phyloP scores from a whole-genome alignment of 1,140 invertebrate species.

The Babylonia areolata region DNA sequence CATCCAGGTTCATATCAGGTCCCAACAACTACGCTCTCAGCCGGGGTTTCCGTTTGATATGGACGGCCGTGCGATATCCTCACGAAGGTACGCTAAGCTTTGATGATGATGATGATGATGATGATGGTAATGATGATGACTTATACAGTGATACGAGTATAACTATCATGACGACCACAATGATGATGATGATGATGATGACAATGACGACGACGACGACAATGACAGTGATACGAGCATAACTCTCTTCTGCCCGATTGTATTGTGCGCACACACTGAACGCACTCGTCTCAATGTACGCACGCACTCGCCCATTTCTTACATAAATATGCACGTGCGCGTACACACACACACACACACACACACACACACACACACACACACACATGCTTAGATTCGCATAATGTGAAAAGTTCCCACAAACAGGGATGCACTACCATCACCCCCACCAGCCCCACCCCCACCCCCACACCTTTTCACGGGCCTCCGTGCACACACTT shows the following conservation, averaged over 20 bases:
- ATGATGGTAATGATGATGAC: neutral
- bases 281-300: too few species aligned
- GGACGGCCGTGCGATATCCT: conserved; percentile 23
- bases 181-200: too few species aligned
- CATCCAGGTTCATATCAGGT: conserved; percentile 33
- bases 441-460: too few species aligned
- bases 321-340: neutral
- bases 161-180: neutral
- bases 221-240: neutral
- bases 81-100: neutral
- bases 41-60: conserved; percentile 29
- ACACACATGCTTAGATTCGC: too few species aligned
- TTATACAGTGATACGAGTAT: neutral
- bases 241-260: too few species aligned
- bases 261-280: too few species aligned
- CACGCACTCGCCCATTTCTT: neutral
- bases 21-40: conserved; percentile 3
- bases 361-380: conserved; percentile 16
- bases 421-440: too few species aligned
- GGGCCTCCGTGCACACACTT: too few species aligned
- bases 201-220: too few species aligned
- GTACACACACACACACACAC: neutral
- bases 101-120: neutral
- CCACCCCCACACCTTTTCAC: too few species aligned
- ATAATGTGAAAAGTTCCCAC: too few species aligned